These are phyloP conservation scores for Rhodeus uyekii DNA, from an alignment of 2,797 vertebrate genomes.

Conservation along the genomic window DNA sequence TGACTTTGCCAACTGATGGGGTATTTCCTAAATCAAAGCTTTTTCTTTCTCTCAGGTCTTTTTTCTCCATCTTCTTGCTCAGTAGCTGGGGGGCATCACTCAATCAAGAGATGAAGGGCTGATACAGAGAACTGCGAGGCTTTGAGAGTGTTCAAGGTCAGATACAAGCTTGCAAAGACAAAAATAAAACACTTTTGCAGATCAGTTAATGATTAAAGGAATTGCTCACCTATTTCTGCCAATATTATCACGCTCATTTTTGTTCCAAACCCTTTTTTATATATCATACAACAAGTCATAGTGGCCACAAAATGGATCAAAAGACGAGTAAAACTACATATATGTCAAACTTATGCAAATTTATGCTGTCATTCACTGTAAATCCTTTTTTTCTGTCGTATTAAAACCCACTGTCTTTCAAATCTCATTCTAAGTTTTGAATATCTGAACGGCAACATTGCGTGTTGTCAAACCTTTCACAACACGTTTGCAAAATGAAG, in stretches of 20 bases:
- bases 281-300: not conserved
- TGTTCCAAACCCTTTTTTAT: too few species aligned
- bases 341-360: not conserved
- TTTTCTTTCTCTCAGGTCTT: not conserved
- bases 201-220: not conserved
- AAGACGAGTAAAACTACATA: not conserved
- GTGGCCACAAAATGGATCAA: not conserved
- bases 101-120: conserved; percentile 5
- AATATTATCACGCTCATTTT: not conserved
- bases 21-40: conserved; percentile 13
- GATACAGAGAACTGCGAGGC: not conserved
- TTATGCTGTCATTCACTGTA: not conserved
- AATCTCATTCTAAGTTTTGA: not conserved
- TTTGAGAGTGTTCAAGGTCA: conserved; percentile 3
- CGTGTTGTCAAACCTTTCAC: not conserved
- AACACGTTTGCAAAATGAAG: not conserved
- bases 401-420: not conserved
- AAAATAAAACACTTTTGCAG: not conserved
- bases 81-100: not conserved
- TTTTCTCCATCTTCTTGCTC: not conserved
- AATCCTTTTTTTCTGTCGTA: not conserved
- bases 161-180: not conserved
- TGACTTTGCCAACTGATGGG: not conserved
- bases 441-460: not conserved
- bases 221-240: not conserved